Base-by-base conservation (phyloP, 2,888 invertebrate species). In the Mythimna lalbum region DNA sequence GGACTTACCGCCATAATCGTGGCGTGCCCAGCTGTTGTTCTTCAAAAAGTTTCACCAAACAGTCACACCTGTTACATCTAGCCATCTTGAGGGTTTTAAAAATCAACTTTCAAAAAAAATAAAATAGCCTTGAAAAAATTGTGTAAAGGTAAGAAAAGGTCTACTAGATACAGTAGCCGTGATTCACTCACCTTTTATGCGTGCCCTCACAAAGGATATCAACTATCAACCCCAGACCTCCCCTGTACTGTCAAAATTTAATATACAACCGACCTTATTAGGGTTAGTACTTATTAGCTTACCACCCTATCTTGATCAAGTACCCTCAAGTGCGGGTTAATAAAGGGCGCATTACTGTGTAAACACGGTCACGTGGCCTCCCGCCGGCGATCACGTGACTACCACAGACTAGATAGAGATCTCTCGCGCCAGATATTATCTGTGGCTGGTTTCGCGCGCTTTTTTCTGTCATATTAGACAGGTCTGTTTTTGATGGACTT, bases 371-470 rank as follows among this genome's bases (percentile, higher is more conserved):
- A 93, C 95, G 95, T 91, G 95, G 82, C 92, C 81, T 76, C 90
- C 91, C 88, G 88, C 70, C 83, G 91, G 90, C 88, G 80, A 90
- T 88, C 94, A 92, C 94, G 93, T 94, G 94, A 84, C 90, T 33
- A 72, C 88, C 89, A 87, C 85, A 88, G 89, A 88, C 86, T 85
- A 87, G 93, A 93, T 92, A 93, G 88, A 87, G 88, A 93, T 93
- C 94, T 91, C 87, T 92, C 88, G 89, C 89, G 89, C 93, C 93
- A 91, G 89, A 93, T 93, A 93, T 95, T 93, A 91, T 92, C 93
- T 93, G 87, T 89, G 90, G 82, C 78, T 74, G 80, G 65, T 67
- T 81, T 88, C 86, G 88, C 89, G 90, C 89, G 87, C 85, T 90
- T 90, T 89, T 90, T 88, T 80, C 89, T 88, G 87, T 89, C 88